These are phyloP conservation scores for Lagria hirta DNA, from an alignment of 2,888 invertebrate genomes.

Conservation along the genomic window DNA sequence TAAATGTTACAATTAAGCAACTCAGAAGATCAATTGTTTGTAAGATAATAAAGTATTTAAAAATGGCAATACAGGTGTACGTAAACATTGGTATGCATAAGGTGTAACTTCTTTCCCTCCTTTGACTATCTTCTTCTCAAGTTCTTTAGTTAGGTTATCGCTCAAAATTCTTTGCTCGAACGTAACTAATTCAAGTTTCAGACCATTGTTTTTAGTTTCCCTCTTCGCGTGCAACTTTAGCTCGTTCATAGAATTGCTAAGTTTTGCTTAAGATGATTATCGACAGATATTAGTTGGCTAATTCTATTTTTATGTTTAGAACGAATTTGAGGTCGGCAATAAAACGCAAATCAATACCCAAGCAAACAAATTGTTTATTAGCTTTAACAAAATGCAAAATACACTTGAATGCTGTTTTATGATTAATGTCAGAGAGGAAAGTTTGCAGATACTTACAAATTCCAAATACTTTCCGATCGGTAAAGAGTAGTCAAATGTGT, in stretches of 20 bases:
- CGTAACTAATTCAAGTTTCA: conserved; percentile 56
- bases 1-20: too few species aligned
- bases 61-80: too few species aligned
- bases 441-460: too few species aligned
- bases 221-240: conserved; percentile 24
- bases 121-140: conserved; percentile 46
- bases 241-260: conserved; percentile 23
- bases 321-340: neutral
- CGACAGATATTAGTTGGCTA: conserved; percentile 13
- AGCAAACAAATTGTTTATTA: too few species aligned
- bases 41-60: too few species aligned
- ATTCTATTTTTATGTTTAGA: too few species aligned
- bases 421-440: too few species aligned
- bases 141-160: conserved; percentile 53
- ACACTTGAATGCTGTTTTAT: too few species aligned
- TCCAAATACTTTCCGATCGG: too few species aligned
- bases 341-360: neutral
- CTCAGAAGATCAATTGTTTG: too few species aligned
- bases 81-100: conserved; percentile 43
- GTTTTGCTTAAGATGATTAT: conserved; percentile 19
- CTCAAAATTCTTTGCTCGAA: conserved; percentile 55
- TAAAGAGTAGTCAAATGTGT: too few species aligned
- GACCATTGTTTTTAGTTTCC: conserved; percentile 51
- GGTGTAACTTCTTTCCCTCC: conserved; percentile 41
- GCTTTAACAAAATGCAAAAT: too few species aligned